Conservation (phyloP, 2,888 invertebrate species). For the Rhodophaea formosa region DNA sequence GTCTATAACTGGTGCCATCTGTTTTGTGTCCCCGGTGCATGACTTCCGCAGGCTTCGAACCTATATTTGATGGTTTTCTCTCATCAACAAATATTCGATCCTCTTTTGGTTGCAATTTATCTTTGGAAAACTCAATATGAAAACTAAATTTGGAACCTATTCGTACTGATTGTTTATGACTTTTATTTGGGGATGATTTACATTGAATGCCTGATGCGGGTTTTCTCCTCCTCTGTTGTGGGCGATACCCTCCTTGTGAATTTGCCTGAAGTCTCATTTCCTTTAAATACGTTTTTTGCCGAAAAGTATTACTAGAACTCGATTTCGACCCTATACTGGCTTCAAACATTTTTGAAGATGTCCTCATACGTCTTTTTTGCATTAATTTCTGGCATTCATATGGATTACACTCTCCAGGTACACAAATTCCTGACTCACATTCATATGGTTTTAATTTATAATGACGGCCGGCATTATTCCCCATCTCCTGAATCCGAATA, state of each 20-base stretch:
- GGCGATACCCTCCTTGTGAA: neutral
- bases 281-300: neutral
- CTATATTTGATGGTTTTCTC: neutral
- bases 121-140: constrained; percentile 2
- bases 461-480: neutral
- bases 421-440: constrained; percentile 40
- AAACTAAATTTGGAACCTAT: constrained; percentile 38
- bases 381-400: constrained; percentile 37
- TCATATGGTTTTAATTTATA: constrained; percentile 24
- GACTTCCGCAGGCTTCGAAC: neutral
- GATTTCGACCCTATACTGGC: neutral
- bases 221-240: neutral
- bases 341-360: constrained; percentile 21
- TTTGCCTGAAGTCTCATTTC: neutral
- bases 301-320: neutral
- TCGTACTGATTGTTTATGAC: constrained; percentile 30
- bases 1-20: neutral
- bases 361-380: constrained; percentile 29
- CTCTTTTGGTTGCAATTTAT: neutral
- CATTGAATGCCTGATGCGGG: neutral
- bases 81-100: neutral
- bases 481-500: constrained; percentile 22
- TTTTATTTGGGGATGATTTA: constrained; percentile 15
- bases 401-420: constrained; percentile 38
- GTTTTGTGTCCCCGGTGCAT: neutral